Percentiles rank a stretch among this genome's conserved stretches.
These are phyloP conservation scores for Cheilosia vulpina DNA, from an alignment of 2,888 invertebrate genomes.

Conservation along the genomic window DNA sequence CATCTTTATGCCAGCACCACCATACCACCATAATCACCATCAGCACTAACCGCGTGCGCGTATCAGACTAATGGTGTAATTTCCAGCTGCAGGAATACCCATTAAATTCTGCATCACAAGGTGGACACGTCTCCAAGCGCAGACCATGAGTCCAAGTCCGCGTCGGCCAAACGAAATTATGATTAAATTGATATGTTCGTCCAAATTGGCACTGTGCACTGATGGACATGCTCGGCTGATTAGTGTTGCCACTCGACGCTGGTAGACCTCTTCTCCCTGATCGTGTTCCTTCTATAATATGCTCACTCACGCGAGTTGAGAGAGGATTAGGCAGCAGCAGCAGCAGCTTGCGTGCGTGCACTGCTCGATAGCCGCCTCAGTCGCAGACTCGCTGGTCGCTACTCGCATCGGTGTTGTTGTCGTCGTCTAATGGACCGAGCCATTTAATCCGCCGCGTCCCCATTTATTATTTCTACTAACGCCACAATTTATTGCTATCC, in stretches of 20 bases:
- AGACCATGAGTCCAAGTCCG: background rate
- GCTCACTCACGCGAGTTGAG: constrained; percentile 35
- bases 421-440: constrained; percentile 45
- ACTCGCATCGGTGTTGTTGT: constrained; percentile 5
- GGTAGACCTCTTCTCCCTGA: constrained; percentile 17
- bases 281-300: constrained; percentile 15
- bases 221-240: constrained; percentile 51
- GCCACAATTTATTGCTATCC: constrained; percentile 64
- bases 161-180: constrained; percentile 23
- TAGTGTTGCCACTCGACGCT: constrained; percentile 29
- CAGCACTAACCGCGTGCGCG: constrained; percentile 19
- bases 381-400: background rate
- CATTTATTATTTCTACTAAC: constrained; percentile 68
- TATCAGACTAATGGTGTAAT: constrained; percentile 45
- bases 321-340: background rate
- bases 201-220: constrained; percentile 49
- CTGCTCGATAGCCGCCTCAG: constrained; percentile 1
- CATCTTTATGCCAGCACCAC: background rate
- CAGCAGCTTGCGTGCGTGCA: constrained; percentile 24
- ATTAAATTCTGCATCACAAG: constrained; percentile 36
- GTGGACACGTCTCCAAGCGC: constrained; percentile 17
- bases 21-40: constrained; percentile 16
- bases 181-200: constrained; percentile 61
- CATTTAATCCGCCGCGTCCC: constrained; percentile 46
- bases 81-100: constrained; percentile 43